phyloP scores from a whole-genome alignment of 2,113 vertebrate genomes.

The Malurus alboscapulatus region DNA sequence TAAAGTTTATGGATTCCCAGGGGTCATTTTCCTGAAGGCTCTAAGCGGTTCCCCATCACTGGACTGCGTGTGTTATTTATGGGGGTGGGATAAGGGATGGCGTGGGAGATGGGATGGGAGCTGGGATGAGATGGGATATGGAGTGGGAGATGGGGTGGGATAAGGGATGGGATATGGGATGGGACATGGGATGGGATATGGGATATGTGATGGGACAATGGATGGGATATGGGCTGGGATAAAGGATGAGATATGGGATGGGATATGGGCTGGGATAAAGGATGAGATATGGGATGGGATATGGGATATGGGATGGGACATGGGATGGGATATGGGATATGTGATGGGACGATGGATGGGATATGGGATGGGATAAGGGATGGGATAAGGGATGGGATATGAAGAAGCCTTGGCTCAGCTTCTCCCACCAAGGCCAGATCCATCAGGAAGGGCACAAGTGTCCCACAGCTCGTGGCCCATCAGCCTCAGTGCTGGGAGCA shows the following conservation, averaged over 20 bases:
- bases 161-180: not conserved
- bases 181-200: not conserved
- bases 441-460: not conserved
- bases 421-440: not conserved
- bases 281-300: too few species aligned
- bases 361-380: not conserved
- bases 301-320: not conserved
- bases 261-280: not conserved
- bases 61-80: not conserved
- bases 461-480: fast-evolving
- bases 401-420: not conserved
- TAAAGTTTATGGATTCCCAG: not conserved
- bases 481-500: not conserved
- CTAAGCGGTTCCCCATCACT: fast-evolving
- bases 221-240: not conserved
- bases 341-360: not conserved
- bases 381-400: not conserved
- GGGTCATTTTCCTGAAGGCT: not conserved
- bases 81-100: not conserved
- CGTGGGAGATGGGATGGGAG: not conserved
- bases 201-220: not conserved
- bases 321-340: not conserved
- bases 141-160: not conserved
- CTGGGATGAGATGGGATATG: not conserved
- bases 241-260: not conserved